phyloP scores from a whole-genome alignment of 2,113 vertebrate species.

The Tyrannus savana region DNA sequence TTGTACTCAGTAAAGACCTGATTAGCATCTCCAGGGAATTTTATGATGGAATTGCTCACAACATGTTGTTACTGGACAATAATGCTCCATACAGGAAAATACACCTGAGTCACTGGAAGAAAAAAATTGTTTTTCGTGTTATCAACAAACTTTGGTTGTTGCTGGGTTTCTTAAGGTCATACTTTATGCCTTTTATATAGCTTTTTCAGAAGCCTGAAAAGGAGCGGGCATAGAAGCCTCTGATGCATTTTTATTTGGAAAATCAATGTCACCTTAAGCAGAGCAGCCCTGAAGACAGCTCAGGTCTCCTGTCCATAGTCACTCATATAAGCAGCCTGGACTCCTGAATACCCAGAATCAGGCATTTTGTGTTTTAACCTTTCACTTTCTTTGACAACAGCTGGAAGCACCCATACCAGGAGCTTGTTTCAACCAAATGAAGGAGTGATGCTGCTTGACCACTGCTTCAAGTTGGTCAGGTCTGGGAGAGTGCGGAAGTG shows the following conservation, averaged over 20 bases:
- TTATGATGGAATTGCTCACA: background rate
- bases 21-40: background rate
- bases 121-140: background rate
- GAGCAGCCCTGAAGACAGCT: background rate
- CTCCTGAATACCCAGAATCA: background rate
- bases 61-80: background rate
- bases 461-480: background rate
- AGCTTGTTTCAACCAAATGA: background rate
- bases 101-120: background rate
- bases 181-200: background rate
- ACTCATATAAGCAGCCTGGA: background rate
- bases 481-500: background rate
- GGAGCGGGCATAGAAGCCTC: background rate
- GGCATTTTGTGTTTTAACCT: background rate
- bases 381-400: background rate
- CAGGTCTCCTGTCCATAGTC: background rate
- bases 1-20: background rate
- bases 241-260: background rate
- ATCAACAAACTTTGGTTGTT: background rate
- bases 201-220: background rate
- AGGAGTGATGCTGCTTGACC: background rate
- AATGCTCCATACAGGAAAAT: background rate
- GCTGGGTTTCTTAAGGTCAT: background rate
- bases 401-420: background rate
- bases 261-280: background rate